Percentiles rank a stretch among this genome's conserved stretches.
phyloP scores from a whole-genome alignment of 2,113 vertebrate species.

The Oryzias celebensis region DNA sequence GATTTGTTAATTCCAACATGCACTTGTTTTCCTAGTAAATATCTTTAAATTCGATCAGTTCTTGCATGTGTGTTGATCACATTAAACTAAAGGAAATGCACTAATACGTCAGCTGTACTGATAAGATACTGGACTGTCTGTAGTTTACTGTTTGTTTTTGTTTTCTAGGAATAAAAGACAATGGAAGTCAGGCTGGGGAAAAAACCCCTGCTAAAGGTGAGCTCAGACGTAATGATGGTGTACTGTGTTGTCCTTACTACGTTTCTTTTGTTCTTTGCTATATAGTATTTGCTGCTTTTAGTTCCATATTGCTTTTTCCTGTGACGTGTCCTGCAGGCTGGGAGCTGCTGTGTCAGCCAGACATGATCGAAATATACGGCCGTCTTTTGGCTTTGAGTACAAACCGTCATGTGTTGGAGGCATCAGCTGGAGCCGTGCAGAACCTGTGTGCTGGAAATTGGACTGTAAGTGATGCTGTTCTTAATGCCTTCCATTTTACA shows the following conservation, averaged over 20 bases:
- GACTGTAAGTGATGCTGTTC: conserved; percentile 71
- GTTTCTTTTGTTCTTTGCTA: not conserved
- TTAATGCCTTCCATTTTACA: not conserved
- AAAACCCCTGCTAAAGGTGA: too few relatives aligned
- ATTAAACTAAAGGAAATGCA: too few relatives aligned
- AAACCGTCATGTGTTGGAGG: conserved; percentile 90
- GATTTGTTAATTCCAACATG: conserved; percentile 27
- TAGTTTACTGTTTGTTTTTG: too few relatives aligned
- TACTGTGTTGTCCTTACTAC: not conserved
- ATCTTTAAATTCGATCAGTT: too few relatives aligned
- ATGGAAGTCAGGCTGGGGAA: too few relatives aligned
- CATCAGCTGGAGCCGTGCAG: conserved; percentile 92
- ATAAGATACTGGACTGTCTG: too few relatives aligned
- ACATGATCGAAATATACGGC: conserved; percentile 89
- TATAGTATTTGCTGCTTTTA: not conserved
- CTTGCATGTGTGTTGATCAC: too few relatives aligned
- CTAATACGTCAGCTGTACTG: too few relatives aligned
- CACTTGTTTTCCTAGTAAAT: not conserved
- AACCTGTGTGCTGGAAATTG: conserved; percentile 94
- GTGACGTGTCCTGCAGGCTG: conserved; percentile 79
- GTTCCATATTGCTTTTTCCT: not conserved
- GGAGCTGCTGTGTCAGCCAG: conserved; percentile 93
- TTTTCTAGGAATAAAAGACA: too few relatives aligned
- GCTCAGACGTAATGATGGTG: too few relatives aligned
- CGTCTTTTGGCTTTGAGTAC: conserved; percentile 83